These are phyloP conservation scores for Coptodon bakossiorum DNA, from an alignment of 2,113 vertebrate genomes.

Conservation along the genomic window DNA sequence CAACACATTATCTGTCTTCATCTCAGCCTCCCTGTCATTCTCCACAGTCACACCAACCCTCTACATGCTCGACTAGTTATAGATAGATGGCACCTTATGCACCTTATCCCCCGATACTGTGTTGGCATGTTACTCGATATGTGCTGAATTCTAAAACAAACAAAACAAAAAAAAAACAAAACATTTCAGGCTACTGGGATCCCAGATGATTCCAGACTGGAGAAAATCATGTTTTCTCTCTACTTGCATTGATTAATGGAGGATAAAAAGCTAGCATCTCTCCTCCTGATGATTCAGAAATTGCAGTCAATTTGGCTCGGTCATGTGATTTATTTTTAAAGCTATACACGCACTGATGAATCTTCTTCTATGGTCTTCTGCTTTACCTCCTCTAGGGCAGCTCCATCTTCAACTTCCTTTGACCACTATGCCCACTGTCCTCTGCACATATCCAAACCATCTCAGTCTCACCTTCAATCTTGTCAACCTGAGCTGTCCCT, in stretches of 20 bases:
- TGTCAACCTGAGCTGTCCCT: accelerated
- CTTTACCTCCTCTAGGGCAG: neutral
- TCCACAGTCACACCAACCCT: neutral
- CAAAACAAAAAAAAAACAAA: accelerated
- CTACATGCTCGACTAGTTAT: neutral
- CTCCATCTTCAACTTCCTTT: neutral
- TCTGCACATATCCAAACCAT: neutral
- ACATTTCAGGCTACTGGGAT: neutral
- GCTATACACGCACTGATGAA: accelerated
- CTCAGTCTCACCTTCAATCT: accelerated
- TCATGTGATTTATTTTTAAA: neutral
- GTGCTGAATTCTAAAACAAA: neutral
- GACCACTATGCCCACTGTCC: neutral
- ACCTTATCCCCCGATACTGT: neutral
- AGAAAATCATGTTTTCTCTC: too few relatives aligned
- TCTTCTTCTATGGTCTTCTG: neutral
- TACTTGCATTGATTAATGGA: too few relatives aligned
- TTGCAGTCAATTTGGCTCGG: too few relatives aligned
- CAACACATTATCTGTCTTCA: neutral
- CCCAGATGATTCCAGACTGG: neutral
- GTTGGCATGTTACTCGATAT: accelerated
- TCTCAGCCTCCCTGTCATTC: neutral
- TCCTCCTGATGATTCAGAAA: too few relatives aligned
- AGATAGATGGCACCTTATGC: neutral
- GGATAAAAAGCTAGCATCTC: too few relatives aligned